Percentiles rank a stretch among this genome's conserved stretches.
phyloP scores from a whole-genome alignment of 2,113 vertebrate species.

The Xenotilapia caudafasciata region DNA sequence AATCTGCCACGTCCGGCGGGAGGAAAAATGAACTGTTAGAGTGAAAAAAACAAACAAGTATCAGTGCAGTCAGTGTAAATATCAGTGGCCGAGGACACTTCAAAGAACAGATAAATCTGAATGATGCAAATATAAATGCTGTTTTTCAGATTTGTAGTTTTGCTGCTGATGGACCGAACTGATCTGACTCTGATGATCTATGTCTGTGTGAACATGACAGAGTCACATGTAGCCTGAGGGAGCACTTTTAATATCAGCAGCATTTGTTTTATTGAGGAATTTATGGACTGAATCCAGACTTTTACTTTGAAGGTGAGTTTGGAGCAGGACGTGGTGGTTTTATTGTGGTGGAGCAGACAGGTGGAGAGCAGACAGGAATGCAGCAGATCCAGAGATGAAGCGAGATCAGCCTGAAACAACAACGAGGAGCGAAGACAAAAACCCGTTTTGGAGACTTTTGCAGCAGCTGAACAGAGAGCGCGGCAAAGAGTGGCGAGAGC shows the following conservation, averaged over 20 bases:
- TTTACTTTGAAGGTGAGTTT: not conserved
- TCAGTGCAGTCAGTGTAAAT: not conserved
- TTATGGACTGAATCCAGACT: not conserved
- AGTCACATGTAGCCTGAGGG: rapidly evolving
- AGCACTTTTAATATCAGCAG: not conserved
- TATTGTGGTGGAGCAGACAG: not conserved
- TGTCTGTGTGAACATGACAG: not conserved
- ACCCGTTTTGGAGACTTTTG: rapidly evolving
- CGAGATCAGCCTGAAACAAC: not conserved
- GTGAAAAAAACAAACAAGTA: not conserved
- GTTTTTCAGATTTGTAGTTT: not conserved
- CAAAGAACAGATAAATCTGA: not conserved
- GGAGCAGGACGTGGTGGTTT: not conserved
- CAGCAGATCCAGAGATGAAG: constrained; percentile 13
- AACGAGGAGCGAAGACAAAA: not conserved
- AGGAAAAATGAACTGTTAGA: not conserved
- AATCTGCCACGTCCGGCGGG: rapidly evolving
- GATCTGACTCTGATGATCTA: rapidly evolving
- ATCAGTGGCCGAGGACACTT: not conserved
- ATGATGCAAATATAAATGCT: rapidly evolving
- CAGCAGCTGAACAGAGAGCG: not conserved
- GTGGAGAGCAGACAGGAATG: constrained; percentile 24
- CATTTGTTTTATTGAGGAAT: not conserved
- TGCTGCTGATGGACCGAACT: not conserved
- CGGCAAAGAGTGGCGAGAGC: not conserved